A percentile compares a stretch with the other conserved stretches of the same genome.
These are phyloP conservation scores for Drosophila anomalipes DNA, from an alignment of 2,888 invertebrate species.

Conservation along the genomic window DNA sequence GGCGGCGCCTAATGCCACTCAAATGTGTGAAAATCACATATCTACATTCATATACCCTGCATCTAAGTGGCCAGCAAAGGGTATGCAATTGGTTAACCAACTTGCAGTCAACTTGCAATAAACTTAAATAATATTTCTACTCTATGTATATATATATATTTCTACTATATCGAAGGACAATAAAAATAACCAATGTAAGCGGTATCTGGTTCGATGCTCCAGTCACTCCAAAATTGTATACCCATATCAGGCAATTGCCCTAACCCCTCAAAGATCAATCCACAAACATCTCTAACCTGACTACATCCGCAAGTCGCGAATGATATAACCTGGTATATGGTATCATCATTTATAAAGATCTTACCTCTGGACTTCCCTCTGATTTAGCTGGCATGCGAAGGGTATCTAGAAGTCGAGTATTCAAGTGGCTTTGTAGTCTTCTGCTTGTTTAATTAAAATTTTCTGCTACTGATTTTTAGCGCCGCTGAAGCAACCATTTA, in stretches of 20 bases:
- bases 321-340: not conserved
- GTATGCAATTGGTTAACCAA: not conserved
- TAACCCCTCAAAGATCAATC: not conserved
- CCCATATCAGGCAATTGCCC: not conserved
- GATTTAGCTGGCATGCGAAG: not conserved
- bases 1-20: slow-evolving; percentile 63
- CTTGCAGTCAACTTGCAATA: not conserved
- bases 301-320: not conserved
- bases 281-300: not conserved
- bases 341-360: not conserved
- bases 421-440: not conserved
- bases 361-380: not conserved
- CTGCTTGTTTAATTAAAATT: slow-evolving; percentile 63
- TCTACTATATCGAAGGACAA: no score
- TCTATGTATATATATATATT: no score
- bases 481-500: slow-evolving; percentile 63
- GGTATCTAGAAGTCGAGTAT: slow-evolving; percentile 9
- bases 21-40: slow-evolving; percentile 63
- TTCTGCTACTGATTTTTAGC: slow-evolving; percentile 72
- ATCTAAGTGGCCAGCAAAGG: not conserved
- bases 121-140: no score
- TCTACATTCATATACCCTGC: slow-evolving; percentile 9
- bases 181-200: no score
- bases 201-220: not conserved
- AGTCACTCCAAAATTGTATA: not conserved